These are phyloP conservation scores for Lethenteron reissneri DNA, from an alignment of 2,113 vertebrate genomes.

Conservation along the genomic window DNA sequence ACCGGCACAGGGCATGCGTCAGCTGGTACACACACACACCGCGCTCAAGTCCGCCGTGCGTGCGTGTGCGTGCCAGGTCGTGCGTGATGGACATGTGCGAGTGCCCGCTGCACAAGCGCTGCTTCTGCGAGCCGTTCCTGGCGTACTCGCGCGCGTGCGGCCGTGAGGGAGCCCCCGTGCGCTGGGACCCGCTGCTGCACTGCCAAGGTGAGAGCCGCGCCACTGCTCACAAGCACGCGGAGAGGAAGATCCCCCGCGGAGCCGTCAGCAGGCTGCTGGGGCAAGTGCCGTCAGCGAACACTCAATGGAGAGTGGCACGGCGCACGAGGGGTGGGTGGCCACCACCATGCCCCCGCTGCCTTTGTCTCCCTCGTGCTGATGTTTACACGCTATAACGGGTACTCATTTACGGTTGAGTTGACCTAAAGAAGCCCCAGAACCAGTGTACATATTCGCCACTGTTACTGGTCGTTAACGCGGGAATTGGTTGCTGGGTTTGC, in stretches of 20 bases:
- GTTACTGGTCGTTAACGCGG: no score
- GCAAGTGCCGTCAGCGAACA: neutral
- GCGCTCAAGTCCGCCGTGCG: neutral
- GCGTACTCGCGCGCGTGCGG: slow-evolving; percentile 74
- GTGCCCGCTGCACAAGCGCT: slow-evolving; percentile 84
- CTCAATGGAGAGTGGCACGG: no score
- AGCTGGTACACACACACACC: no score
- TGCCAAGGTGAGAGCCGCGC: slow-evolving; percentile 46
- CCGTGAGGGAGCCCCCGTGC: slow-evolving; percentile 47
- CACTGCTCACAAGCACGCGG: neutral
- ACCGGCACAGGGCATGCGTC: no score
- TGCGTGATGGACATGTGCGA: slow-evolving; percentile 98
- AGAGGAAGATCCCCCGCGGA: neutral
- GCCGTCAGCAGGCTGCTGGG: neutral
- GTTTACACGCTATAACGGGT: no score
- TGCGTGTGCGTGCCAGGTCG: slow-evolving; percentile 32
- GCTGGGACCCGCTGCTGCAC: slow-evolving; percentile 48
- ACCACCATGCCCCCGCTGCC: no score
- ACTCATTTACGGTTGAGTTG: no score
- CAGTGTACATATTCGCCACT: no score
- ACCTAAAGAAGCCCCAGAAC: no score
- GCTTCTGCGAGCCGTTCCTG: slow-evolving; percentile 85
- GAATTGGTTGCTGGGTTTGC: no score
- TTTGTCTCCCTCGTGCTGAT: no score
- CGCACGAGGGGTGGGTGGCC: no score